Evolutionary conservation across 2,113 vertebrate genomes (phyloP), one percentile per base, ranked within the genome.

Genomic region (Oreochromis aureus): DNA sequence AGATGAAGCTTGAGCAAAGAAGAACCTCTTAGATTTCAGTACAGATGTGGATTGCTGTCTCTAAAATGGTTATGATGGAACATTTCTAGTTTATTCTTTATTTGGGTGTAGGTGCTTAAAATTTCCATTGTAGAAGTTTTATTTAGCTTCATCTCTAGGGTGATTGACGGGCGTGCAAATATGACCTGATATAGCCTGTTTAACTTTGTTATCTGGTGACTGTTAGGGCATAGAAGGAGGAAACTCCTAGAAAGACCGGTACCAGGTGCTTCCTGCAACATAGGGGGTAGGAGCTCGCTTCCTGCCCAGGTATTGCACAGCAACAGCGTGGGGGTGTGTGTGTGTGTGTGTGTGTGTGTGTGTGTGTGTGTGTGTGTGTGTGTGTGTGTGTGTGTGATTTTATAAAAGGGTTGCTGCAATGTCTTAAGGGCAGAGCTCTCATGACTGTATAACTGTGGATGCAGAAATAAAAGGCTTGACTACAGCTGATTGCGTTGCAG

Each of bases 81-180:
- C 13, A 59, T 30, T 30, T 59, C 15, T 59, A 59, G 27, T 59
- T 59, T 59, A 18, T 18, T 32, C 56, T 59, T 32, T 32, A 18
- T 0, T 61, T 61, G 15, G 58, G 16, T 61, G 32, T 32, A 61
- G 8, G 30, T 18, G 58, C 58, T 34, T 61, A 10, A 34, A 61
- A 61, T 18, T 61, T 61, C 58, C 16, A 61, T 19, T 10, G 58
- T 61, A 34, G 58, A 61, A 10, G 58, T 34, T 61, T 34, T 61
- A 34, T 61, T 16, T 61, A 61, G 58, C 16, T 34, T 19, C 16
- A 61, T 34, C 30, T 61, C 0, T 61, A 18, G 30, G 58, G 18
- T 61, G 58, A 61, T 32, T 18, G 30, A 34, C 15, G 0, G 27
- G 30, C 0, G 27, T 1, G 16, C 30, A 18, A 34, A 32, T 6